A percentile compares a stretch with the other conserved stretches of the same genome.
Conservation (phyloP, 1,140 invertebrate species). For the Drosophila tani region DNA sequence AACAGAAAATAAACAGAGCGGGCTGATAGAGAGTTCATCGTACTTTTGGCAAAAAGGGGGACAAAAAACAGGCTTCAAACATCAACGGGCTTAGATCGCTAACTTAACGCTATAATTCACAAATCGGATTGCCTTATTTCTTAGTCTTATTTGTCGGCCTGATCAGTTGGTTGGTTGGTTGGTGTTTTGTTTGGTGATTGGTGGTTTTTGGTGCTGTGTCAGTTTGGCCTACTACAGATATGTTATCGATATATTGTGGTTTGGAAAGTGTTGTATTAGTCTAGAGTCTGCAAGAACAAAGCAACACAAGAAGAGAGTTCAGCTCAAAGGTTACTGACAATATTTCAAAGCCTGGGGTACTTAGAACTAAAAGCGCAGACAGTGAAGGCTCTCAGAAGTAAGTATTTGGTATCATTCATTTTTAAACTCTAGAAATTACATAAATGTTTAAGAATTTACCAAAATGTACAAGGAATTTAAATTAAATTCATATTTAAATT, state of each 20-base stretch:
- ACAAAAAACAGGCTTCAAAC: constrained; percentile 16
- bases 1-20: constrained; percentile 64
- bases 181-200: constrained; percentile 20
- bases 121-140: constrained; percentile 21
- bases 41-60: constrained; percentile 26
- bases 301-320: constrained; percentile 63
- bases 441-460: too few species aligned
- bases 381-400: too few species aligned
- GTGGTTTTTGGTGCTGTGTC: constrained; percentile 41
- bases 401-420: background rate
- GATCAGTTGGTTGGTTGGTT: constrained; percentile 32
- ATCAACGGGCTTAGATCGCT: constrained; percentile 40
- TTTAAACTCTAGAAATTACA: background rate
- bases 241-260: constrained; percentile 84
- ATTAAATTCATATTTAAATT: too few species aligned
- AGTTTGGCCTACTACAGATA: constrained; percentile 78
- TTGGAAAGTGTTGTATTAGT: constrained; percentile 83
- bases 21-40: constrained; percentile 66
- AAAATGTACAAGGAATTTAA: too few species aligned
- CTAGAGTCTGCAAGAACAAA: constrained; percentile 82
- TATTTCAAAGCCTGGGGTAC: constrained; percentile 35
- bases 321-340: constrained; percentile 48
- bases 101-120: constrained; percentile 39
- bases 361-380: constrained; percentile 15
- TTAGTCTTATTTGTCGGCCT: constrained; percentile 51